Percentiles rank a stretch among this genome's conserved stretches.
Evolutionary conservation across 2,113 vertebrate genomes (phyloP).

Genomic region (Astatoreochromis straeleni): DNA sequence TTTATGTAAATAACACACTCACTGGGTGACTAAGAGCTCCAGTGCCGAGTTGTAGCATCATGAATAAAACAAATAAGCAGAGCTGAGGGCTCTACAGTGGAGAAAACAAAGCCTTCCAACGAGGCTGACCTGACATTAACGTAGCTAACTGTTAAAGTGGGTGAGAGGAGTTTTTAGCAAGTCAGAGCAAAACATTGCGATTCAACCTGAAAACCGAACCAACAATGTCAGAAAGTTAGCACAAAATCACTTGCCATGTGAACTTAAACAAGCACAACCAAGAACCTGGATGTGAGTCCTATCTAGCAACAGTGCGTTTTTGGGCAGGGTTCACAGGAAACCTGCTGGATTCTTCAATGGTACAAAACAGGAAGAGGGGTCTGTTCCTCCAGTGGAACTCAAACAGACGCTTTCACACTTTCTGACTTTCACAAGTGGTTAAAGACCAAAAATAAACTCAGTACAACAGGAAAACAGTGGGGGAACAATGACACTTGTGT

Average conservation of each 20-base stretch:
- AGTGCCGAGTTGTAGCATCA: background rate
- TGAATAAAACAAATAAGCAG: slow-evolving; percentile 1
- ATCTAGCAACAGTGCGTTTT: background rate
- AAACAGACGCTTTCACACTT: background rate
- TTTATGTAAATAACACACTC: background rate
- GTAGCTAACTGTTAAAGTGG: background rate
- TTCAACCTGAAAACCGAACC: background rate
- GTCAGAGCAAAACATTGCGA: background rate
- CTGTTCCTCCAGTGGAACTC: background rate
- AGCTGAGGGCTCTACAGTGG: background rate
- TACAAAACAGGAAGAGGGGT: slow-evolving; percentile 18
- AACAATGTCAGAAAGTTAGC: background rate
- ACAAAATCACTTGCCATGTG: background rate
- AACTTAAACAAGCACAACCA: background rate
- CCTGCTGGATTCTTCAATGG: background rate
- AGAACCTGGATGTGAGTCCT: background rate
- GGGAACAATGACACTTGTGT: background rate
- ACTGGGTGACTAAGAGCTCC: background rate
- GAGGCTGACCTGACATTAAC: background rate
- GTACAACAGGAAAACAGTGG: background rate
- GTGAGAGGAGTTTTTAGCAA: background rate
- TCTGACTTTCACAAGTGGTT: background rate
- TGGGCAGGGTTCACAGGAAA: background rate
- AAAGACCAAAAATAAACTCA: background rate
- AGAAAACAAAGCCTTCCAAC: background rate